Evolutionary conservation across 2,113 vertebrate genomes (phyloP), one percentile per base, ranked within the genome.

Genomic region (Hippocampus mohnikei): DNA sequence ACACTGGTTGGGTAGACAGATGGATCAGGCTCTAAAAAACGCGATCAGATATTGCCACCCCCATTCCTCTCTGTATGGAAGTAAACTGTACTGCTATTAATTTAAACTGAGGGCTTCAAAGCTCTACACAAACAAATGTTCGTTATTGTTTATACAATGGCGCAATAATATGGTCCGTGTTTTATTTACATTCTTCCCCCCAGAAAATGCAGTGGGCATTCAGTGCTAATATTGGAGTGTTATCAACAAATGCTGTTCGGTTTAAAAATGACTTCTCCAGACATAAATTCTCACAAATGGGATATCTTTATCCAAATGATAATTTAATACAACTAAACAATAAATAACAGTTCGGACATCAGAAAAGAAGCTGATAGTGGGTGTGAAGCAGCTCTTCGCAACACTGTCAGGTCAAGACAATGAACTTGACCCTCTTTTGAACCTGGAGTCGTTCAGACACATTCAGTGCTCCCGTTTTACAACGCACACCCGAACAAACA

Each of bases 341-440:
- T 60, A 3, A 37, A 1, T 29, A 60, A 65, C 6, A 25, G 13
- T 46, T 10, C 15, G 3, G 13, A 18, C 10, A 55, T n/a, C 2
- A 27, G 11, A 44, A 46, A 18, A 16, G 21, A 42, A 65, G 23
- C 12, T 0, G 3, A 16, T 2, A 9, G 42, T 27, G n/a, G 66
- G 70, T 72, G 70, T 73, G 53, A 77, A 70, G 18, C 55, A 52
- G 72, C 68, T 82, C 79, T 72, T 40, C 58, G 50, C 58, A 65
- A 50, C 59, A 60, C 58, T 20, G 69, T 62, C 33, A 70, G 41
- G 69, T 70, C 68, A 67, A 59, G 53, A 78, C 65, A 41, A 64
- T 83, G 82, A 86, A 89, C 87, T 87, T 88, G 87, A 88, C 86
- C 88, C 65, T 52, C 27, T 80, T 25, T 56, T 88, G 88, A 88